A percentile compares a stretch with the other conserved stretches of the same genome.
Evolutionary conservation across 1,140 invertebrate species (phyloP).

Genomic region (Caerostris extrusa): DNA sequence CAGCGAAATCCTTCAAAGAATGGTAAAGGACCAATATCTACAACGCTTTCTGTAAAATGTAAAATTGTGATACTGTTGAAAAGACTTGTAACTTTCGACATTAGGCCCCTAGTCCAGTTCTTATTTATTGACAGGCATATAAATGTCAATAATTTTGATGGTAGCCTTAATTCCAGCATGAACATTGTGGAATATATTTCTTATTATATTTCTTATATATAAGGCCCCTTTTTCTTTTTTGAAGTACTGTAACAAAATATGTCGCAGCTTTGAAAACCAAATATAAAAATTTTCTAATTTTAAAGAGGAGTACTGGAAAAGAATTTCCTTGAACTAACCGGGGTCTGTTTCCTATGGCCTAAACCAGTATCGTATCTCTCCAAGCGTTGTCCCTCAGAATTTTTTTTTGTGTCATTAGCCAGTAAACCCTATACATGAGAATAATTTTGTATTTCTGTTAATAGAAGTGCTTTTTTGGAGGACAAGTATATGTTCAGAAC

Average conservation of each 20-base stretch:
- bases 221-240: conserved; percentile 43
- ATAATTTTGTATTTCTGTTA: too few relatives aligned
- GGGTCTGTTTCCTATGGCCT: too few relatives aligned
- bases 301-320: not conserved
- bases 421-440: too few relatives aligned
- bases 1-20: conserved; percentile 14
- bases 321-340: too few relatives aligned
- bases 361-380: too few relatives aligned
- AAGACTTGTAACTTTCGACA: conserved; percentile 28
- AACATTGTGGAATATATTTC: conserved; percentile 36
- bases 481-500: too few relatives aligned
- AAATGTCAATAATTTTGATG: not conserved
- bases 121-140: conserved; percentile 20
- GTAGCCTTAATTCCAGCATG: conserved; percentile 57
- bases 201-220: conserved; percentile 15
- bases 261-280: not conserved
- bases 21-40: conserved; percentile 29
- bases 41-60: conserved; percentile 23
- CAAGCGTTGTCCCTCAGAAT: too few relatives aligned
- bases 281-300: conserved; percentile 1
- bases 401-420: too few relatives aligned
- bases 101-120: not conserved
- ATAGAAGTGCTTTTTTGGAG: too few relatives aligned
- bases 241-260: conserved; percentile 50
- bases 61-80: conserved; percentile 1